phyloP scores from a whole-genome alignment of 2,888 invertebrate genomes.

The Leucophenga montana region DNA sequence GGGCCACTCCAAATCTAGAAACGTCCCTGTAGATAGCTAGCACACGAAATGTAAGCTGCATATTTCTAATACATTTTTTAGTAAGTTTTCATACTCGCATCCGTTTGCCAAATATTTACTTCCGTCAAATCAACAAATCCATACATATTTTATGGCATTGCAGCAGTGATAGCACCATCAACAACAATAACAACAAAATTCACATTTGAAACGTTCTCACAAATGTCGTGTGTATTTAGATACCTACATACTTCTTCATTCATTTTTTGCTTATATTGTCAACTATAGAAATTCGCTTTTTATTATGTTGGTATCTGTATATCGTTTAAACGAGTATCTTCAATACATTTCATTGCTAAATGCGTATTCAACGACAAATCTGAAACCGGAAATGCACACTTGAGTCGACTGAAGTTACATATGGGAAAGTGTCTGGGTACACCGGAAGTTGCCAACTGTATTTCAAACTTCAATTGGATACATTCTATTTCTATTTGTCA shows the following conservation, averaged over 20 bases:
- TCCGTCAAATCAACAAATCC: slow-evolving; percentile 63
- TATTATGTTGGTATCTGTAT: background rate
- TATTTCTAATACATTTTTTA: slow-evolving; percentile 46
- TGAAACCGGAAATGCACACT: slow-evolving; percentile 53
- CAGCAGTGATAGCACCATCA: too few relatives aligned
- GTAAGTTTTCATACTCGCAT: slow-evolving; percentile 43
- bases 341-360: slow-evolving; percentile 25
- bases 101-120: slow-evolving; percentile 59
- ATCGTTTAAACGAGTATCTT: slow-evolving; percentile 5
- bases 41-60: slow-evolving; percentile 4
- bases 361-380: too few relatives aligned
- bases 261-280: too few relatives aligned
- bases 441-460: background rate
- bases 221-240: background rate
- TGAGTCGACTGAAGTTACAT: slow-evolving; percentile 27
- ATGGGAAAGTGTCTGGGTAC: background rate
- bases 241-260: too few relatives aligned
- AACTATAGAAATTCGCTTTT: background rate
- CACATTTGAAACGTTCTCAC: slow-evolving; percentile 28
- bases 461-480: background rate
- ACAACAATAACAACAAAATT: slow-evolving; percentile 34
- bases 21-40: background rate
- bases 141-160: slow-evolving; percentile 54
- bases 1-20: background rate
- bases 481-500: too few relatives aligned